These are phyloP conservation scores for Malacoctenus gilli DNA, from an alignment of 2,797 vertebrate genomes.

Conservation along the genomic window DNA sequence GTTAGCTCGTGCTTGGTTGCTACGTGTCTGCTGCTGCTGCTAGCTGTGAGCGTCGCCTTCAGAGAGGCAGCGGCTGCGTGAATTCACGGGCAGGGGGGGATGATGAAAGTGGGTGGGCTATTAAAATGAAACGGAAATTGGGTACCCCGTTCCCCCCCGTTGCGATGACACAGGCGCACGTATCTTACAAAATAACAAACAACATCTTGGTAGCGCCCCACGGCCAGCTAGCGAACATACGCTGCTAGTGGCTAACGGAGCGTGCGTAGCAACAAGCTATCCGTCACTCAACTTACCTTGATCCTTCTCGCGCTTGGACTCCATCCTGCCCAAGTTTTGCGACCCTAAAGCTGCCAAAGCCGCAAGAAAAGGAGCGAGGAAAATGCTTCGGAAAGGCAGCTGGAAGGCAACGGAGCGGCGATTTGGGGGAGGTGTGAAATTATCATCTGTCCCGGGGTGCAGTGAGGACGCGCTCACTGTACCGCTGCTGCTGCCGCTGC, in stretches of 20 bases:
- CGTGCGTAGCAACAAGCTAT: slow-evolving; percentile 72
- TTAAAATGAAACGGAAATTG: slow-evolving; percentile 19
- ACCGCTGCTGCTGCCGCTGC: slow-evolving; percentile 31
- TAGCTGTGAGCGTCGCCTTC: not conserved
- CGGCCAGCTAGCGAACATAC: slow-evolving; percentile 49
- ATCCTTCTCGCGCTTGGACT: slow-evolving; percentile 81
- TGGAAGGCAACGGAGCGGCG: slow-evolving; percentile 15
- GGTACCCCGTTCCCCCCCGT: not conserved
- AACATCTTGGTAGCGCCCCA: not conserved
- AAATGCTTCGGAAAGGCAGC: not conserved
- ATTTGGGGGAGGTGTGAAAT: slow-evolving; percentile 27
- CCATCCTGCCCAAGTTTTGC: slow-evolving; percentile 70
- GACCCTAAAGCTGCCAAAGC: slow-evolving; percentile 4
- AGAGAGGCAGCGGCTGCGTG: slow-evolving; percentile 18
- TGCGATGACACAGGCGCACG: slow-evolving; percentile 16
- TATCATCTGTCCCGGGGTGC: slow-evolving; percentile 59
- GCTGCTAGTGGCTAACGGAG: not conserved
- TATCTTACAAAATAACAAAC: slow-evolving; percentile 15
- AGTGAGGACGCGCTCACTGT: slow-evolving; percentile 41
- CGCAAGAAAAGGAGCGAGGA: not conserved
- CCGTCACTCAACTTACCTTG: slow-evolving; percentile 76
- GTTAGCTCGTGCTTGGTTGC: not conserved
- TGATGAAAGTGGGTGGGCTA: slow-evolving; percentile 33
- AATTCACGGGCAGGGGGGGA: not conserved
- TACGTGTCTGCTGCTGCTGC: no score